A percentile compares a stretch with the other conserved stretches of the same genome.
phyloP scores from a whole-genome alignment of 2,888 invertebrate species.

The Hypselothyrea guttata region DNA sequence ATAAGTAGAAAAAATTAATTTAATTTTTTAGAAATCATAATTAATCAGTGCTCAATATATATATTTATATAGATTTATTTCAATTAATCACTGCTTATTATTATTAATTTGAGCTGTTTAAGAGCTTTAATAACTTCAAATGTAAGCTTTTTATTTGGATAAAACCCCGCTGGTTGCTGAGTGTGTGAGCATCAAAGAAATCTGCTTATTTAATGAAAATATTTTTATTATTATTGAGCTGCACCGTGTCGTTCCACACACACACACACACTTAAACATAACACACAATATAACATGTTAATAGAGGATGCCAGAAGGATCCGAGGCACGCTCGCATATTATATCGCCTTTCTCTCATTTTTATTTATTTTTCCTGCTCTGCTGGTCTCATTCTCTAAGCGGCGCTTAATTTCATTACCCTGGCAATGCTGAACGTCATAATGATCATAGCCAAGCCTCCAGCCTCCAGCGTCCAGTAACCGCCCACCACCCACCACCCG shows the following conservation, averaged over 20 bases:
- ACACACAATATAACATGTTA: slow-evolving; percentile 7
- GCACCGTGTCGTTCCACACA: slow-evolving; percentile 38
- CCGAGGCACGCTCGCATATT: slow-evolving; percentile 15
- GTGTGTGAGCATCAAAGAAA: slow-evolving; percentile 27
- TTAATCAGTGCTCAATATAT: background rate
- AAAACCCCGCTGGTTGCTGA: background rate
- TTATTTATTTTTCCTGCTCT: background rate
- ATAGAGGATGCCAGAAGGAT: slow-evolving; percentile 23
- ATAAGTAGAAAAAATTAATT: no score
- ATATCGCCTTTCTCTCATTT: background rate
- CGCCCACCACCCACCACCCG: slow-evolving; percentile 13
- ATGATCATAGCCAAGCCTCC: slow-evolving; percentile 45
- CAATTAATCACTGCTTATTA: no score
- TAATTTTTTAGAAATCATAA: background rate
- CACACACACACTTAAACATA: slow-evolving; percentile 17
- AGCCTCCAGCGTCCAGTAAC: background rate
- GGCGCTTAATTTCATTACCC: slow-evolving; percentile 71
- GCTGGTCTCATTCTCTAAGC: slow-evolving; percentile 15
- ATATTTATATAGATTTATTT: background rate
- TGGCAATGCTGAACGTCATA: slow-evolving; percentile 52
- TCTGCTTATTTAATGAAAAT: slow-evolving; percentile 66
- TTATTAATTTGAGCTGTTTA: no score
- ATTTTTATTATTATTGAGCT: slow-evolving; percentile 76
- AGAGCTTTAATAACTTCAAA: background rate
- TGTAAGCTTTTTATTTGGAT: slow-evolving; percentile 3